Evolutionary conservation across 2,888 invertebrate species (phyloP), one percentile per base, ranked within the genome.

Genomic region (Mythimna impura): DNA sequence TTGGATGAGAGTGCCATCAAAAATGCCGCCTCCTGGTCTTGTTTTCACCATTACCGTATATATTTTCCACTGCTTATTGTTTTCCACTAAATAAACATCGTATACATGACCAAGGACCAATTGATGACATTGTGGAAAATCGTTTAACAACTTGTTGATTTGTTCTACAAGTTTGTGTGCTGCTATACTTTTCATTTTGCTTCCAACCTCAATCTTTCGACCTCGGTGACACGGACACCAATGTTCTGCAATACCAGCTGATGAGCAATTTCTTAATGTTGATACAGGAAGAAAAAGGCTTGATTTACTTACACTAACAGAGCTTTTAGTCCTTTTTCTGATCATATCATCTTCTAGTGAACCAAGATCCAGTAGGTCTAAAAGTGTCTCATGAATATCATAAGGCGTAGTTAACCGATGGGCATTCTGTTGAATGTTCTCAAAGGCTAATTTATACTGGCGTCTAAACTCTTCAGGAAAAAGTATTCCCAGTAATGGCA

Each of bases 191-290:
- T 97, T 97, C 4, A 89, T 84, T 0, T 91, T 85, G 84, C 97
- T 96, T 54, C 96, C 94, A 0, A 94, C 91, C 0, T 95, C 90
- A 10, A 98, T 88, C 70, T 96, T 95, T 55, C 94, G 91, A 8
- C 89, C 84, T 96, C 95, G 90, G 97, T 97, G 97, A 83, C 99
- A 99, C 12, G 98, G 97, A 91, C 99, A 99, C 98, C 98, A 99
- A 90, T 98, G 98, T 22, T 97, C 97, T 0, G 97, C 97, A 69
- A 99, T 98, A 1, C 96, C 97, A 0, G 98, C 98, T 74, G 96
- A 94, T 67, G 96, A 94, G 90, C 99, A 99, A 0, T 97, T 98
- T 68, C 99, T 96, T 50, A 96, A 94, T 40, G 90, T 89, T 0
- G 98, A 97, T 71, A 99, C 96, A 1, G 97, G 97, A 43, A 97